phyloP scores from a whole-genome alignment of 1,140 invertebrate species.

The Neodiprion pinetum region DNA sequence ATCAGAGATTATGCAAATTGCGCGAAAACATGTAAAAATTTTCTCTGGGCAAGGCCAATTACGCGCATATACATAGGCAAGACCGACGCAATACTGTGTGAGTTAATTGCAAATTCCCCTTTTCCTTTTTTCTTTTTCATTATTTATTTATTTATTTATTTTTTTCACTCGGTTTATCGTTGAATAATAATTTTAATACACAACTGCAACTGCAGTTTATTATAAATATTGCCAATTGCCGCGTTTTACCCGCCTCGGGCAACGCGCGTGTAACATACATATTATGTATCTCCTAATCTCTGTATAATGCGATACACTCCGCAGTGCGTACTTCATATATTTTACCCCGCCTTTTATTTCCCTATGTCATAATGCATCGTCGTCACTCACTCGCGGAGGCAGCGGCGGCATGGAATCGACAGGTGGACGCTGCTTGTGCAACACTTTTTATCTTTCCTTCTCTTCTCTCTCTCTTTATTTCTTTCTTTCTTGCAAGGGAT shows the following conservation, averaged over 20 bases:
- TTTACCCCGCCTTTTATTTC: conserved; percentile 5
- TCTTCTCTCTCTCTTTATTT: background rate
- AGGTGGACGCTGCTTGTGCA: background rate
- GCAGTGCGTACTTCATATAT: background rate
- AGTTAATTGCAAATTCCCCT: background rate
- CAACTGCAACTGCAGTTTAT: no score
- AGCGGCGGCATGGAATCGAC: background rate
- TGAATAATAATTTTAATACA: no score
- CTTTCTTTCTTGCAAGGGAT: background rate
- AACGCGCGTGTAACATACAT: background rate
- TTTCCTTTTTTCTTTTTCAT: background rate
- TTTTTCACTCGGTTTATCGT: no score
- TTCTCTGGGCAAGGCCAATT: background rate
- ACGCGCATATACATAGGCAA: background rate
- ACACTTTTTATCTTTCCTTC: background rate
- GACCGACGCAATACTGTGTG: background rate
- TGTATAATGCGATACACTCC: background rate
- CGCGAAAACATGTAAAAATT: conserved; percentile 1
- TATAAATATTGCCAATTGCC: no score
- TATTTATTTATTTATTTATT: no score
- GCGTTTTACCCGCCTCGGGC: no score
- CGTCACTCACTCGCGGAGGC: background rate
- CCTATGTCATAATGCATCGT: background rate
- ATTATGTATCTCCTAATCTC: background rate
- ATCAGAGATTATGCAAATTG: background rate